Percentiles rank a stretch among this genome's conserved stretches.
These are phyloP conservation scores for Zaprionus kolodkinae DNA, from an alignment of 1,140 invertebrate species.

Conservation along the genomic window DNA sequence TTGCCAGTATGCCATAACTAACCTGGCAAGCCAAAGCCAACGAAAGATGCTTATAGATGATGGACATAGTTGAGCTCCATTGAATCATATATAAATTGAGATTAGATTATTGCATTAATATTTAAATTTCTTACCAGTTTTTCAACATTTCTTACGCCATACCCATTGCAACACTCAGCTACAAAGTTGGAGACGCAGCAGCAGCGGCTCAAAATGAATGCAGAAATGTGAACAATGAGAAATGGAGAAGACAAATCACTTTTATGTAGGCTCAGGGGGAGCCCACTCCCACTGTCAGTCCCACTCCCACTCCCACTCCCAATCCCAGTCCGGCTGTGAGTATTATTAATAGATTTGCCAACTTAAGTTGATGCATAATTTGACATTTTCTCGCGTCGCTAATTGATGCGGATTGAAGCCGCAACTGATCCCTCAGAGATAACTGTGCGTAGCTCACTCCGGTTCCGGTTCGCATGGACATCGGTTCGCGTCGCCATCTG, in stretches of 20 bases:
- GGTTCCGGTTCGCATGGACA: conserved; percentile 31
- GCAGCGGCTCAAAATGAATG: too few relatives aligned
- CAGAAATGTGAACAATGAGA: conserved; percentile 20
- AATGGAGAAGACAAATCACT: conserved; percentile 55
- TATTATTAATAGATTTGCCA: conserved; percentile 62
- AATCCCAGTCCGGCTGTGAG: conserved; percentile 16
- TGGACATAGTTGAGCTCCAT: neutral
- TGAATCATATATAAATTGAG: conserved; percentile 8
- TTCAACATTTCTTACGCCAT: neutral
- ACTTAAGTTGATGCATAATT: conserved; percentile 43
- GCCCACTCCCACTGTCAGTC: conserved; percentile 54
- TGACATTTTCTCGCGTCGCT: conserved; percentile 60
- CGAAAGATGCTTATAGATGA: neutral
- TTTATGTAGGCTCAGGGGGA: conserved; percentile 22
- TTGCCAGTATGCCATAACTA: neutral
- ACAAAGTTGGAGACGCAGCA: conserved; percentile 33
- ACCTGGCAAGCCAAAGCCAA: neutral
- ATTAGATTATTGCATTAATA: conserved; percentile 5
- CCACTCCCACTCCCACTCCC: conserved; percentile 12
- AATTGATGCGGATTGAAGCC: conserved; percentile 70
- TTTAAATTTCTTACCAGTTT: conserved; percentile 1
- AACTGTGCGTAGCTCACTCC: conserved; percentile 50
- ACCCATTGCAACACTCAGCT: neutral
- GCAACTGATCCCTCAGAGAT: neutral
- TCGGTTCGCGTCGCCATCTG: conserved; percentile 5